These are phyloP conservation scores for Cybosia mesomella DNA, from an alignment of 2,888 invertebrate genomes.

Conservation along the genomic window DNA sequence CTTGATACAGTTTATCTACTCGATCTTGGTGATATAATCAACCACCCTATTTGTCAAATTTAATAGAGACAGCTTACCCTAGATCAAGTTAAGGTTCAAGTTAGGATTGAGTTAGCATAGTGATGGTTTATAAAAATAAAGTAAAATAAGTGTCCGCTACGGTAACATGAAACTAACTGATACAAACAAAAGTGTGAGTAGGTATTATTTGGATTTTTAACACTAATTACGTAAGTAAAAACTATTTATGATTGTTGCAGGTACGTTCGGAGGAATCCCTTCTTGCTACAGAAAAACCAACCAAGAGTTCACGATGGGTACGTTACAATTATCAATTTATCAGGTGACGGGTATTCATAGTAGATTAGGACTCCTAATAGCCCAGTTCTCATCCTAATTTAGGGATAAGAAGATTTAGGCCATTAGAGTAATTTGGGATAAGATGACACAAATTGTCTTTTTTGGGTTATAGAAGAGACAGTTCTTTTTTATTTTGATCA, in stretches of 20 bases:
- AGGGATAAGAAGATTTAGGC: no score
- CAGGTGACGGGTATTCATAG: constrained; percentile 64
- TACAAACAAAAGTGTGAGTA: not conserved
- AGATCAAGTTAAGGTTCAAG: not conserved
- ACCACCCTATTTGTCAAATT: not conserved
- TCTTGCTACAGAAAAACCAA: constrained; percentile 74
- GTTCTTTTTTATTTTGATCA: not conserved
- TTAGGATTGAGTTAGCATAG: not conserved
- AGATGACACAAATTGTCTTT: not conserved
- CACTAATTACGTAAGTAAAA: not conserved
- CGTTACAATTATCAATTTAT: constrained; percentile 59
- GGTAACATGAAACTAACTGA: not conserved
- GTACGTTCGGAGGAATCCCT: constrained; percentile 86
- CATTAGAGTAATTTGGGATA: not conserved
- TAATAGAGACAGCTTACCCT: not conserved
- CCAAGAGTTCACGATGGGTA: constrained; percentile 82
- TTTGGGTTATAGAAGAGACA: no score
- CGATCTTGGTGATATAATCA: constrained; percentile 1
- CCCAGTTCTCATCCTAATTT: no score
- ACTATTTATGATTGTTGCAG: constrained; percentile 61
- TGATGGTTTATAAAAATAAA: not conserved
- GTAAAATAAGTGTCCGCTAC: not conserved
- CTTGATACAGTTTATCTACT: constrained; percentile 6
- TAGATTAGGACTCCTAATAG: not conserved
- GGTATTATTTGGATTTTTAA: not conserved